Conservation (phyloP, 2,797 vertebrate species). For the Phrynocephalus guinanensis region DNA sequence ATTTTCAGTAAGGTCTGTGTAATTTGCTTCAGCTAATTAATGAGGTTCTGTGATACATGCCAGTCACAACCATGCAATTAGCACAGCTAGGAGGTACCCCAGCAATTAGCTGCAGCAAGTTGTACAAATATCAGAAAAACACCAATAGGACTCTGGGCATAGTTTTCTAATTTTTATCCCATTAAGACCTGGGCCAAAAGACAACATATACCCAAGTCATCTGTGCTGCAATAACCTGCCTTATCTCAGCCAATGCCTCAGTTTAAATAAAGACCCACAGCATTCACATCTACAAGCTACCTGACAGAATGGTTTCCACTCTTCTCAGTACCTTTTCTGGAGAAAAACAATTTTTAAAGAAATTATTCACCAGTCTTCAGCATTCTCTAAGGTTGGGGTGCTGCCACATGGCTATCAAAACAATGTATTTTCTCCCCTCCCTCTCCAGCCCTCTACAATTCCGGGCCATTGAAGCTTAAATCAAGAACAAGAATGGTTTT, state of each 20-base stretch:
- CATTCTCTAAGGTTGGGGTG: too few relatives aligned
- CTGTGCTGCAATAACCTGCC: not conserved
- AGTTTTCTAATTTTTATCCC: too few relatives aligned
- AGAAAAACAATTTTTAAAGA: not conserved
- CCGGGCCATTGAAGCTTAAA: not conserved
- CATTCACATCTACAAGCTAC: not conserved
- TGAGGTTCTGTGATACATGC: not conserved
- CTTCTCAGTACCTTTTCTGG: not conserved
- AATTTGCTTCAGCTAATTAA: too few relatives aligned
- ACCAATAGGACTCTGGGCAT: too few relatives aligned
- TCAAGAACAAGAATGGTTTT: not conserved
- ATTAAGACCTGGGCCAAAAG: too few relatives aligned
- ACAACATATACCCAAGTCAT: not conserved
- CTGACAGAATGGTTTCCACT: not conserved
- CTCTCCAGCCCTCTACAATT: not conserved
- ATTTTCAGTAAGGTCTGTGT: too few relatives aligned
- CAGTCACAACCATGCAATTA: too few relatives aligned
- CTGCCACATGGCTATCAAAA: too few relatives aligned
- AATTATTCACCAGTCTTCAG: too few relatives aligned
- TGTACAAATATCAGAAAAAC: too few relatives aligned
- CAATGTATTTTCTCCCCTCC: not conserved
- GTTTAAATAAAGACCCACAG: not conserved
- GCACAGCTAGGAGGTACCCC: not conserved
- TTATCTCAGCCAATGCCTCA: not conserved
- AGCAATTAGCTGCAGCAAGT: too few relatives aligned